phyloP scores from a whole-genome alignment of 2,113 vertebrate genomes.

The Dipodomys spectabilis region DNA sequence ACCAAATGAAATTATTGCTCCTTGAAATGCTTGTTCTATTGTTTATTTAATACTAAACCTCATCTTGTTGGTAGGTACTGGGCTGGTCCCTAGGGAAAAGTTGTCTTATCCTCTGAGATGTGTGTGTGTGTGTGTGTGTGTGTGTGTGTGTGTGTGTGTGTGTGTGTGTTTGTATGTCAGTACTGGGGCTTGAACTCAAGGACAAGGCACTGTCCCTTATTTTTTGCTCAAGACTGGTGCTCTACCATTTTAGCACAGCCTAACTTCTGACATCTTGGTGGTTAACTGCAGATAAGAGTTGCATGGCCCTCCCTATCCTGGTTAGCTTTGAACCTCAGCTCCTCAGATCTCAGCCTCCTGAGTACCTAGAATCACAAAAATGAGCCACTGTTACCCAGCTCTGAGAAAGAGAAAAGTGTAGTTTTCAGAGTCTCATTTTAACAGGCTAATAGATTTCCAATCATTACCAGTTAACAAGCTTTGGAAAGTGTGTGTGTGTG shows the following conservation, averaged over 20 bases:
- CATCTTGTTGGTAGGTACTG: background rate
- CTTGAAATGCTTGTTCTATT: constrained; percentile 15
- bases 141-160: no score
- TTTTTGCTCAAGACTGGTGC: no score
- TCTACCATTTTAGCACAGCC: no score
- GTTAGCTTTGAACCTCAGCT: no score
- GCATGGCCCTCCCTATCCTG: no score
- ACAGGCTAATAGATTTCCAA: background rate
- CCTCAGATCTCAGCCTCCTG: no score
- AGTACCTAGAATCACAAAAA: no score
- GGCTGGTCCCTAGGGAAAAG: background rate
- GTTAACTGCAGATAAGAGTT: no score
- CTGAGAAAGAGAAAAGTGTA: background rate
- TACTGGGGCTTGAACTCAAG: no score
- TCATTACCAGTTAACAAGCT: background rate
- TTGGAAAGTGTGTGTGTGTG: constrained; percentile 10
- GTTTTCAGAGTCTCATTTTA: constrained; percentile 31
- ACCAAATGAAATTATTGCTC: constrained; percentile 38
- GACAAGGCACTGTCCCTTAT: no score
- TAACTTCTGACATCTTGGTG: no score
- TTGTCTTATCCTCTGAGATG: background rate
- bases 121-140: background rate
- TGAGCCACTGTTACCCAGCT: background rate
- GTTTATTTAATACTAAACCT: constrained; percentile 8
- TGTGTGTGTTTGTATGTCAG: no score